Base-by-base conservation (phyloP, 2,888 invertebrate genomes). In the Nomada fabriciana region DNA sequence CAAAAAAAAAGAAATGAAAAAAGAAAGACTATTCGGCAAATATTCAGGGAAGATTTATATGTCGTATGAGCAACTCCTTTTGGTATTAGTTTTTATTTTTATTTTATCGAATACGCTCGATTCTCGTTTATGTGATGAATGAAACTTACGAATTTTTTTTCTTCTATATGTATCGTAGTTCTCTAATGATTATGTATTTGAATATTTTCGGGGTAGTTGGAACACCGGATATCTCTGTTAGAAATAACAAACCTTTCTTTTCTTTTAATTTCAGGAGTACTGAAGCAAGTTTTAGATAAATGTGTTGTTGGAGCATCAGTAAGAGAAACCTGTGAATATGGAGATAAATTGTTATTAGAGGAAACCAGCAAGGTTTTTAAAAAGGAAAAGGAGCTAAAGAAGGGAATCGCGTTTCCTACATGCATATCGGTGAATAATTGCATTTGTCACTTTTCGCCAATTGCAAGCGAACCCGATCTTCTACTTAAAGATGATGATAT, bases 341-440 rank as follows among this genome's bases (percentile, higher is more conserved):
- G 99, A 65, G 99, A 99, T 94, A 96, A 96, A 92, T 95, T 97
- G 85, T 94, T 99, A 82, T 91, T 95, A 65, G 99, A 99, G 88
- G 99, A 99, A 95, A 99, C 99, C 59, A 96, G 96, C 87, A 99
- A 98, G 95, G 98, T 99, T 84, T 99, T 98, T 95, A 99, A 99
- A 95, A 99, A 99, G 93, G 99, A 99, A 93, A 99, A 99, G 93
- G 98, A 99, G 88, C 95, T 99, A 90, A 99, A 98, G 94, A 99
- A 99, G 95, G 99, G 99, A 90, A 98, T 99, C 93, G 99, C 99
- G 57, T 99, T 99, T 94, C 99, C 99, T 74, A 99, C 99, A 81
- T 99, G 99, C 95, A 96, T 99, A 84, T 99, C 99, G 25, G 97
- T 99, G 76, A 99, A 99, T 95, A 99, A 99, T 94, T 99, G 99